Conservation (phyloP, 2,113 vertebrate species). For the Aptenodytes forsteri region DNA sequence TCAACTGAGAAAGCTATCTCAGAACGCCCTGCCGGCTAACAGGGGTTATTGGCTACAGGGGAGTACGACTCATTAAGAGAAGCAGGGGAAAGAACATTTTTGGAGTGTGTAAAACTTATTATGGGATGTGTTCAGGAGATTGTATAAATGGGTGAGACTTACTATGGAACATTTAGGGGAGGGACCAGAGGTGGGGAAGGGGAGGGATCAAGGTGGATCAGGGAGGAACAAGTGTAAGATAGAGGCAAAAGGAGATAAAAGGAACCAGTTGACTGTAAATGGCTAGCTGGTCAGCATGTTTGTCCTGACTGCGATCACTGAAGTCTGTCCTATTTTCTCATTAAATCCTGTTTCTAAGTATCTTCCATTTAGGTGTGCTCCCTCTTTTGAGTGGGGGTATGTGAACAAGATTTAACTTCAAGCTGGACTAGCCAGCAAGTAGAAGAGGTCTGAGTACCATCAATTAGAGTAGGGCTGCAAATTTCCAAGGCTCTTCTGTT, state of each 20-base stretch:
- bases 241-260: not conserved
- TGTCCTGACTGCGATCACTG: not conserved
- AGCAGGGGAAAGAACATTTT: not conserved
- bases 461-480: not conserved
- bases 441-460: not conserved
- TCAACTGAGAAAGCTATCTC: not conserved
- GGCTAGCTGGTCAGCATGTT: not conserved
- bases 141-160: not conserved
- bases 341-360: not conserved
- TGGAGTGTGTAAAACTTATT: not conserved
- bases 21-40: not conserved
- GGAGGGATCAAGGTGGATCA: not conserved
- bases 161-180: not conserved
- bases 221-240: not conserved
- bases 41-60: not conserved
- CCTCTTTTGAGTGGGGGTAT: not conserved
- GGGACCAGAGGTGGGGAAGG: not conserved
- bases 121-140: not conserved
- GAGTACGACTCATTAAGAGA: fast-evolving
- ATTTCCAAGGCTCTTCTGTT: not conserved
- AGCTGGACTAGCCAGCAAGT: not conserved
- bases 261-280: not conserved
- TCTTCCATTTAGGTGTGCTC: not conserved
- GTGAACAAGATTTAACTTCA: not conserved
- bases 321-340: not conserved